These are phyloP conservation scores for Cecropterus lyciades DNA, from an alignment of 1,140 invertebrate species.

Conservation along the genomic window DNA sequence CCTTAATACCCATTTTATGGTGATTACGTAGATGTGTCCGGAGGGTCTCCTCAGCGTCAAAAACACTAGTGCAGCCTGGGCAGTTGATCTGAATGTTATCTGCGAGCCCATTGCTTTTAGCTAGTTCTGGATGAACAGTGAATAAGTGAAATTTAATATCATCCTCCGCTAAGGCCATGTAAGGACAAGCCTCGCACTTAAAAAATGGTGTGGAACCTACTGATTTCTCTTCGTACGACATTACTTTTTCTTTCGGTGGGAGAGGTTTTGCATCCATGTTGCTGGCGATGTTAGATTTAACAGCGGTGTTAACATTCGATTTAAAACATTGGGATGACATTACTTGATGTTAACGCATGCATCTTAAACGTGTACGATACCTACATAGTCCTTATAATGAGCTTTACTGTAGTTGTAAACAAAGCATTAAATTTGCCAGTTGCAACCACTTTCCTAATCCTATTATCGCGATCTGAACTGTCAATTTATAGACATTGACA, in stretches of 20 bases:
- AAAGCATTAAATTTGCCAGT: neutral
- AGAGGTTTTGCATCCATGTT: constrained; percentile 56
- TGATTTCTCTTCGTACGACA: constrained; percentile 79
- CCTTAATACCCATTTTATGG: constrained; percentile 82
- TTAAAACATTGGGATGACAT: constrained; percentile 62
- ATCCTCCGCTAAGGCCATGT: constrained; percentile 77
- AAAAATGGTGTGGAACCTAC: constrained; percentile 79
- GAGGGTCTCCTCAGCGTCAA: constrained; percentile 73
- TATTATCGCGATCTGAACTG: too few species aligned
- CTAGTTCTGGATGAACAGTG: constrained; percentile 71
- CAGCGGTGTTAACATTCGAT: constrained; percentile 51
- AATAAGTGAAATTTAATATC: constrained; percentile 81
- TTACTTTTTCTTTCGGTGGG: constrained; percentile 66
- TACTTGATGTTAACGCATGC: neutral
- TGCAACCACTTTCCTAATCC: too few species aligned
- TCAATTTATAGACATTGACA: too few species aligned
- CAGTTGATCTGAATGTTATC: constrained; percentile 76
- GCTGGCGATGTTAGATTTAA: constrained; percentile 35
- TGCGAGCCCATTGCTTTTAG: constrained; percentile 72
- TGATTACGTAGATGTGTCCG: constrained; percentile 76
- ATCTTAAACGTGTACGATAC: neutral
- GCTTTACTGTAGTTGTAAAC: constrained; percentile 11
- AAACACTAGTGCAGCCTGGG: constrained; percentile 74
- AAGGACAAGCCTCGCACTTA: constrained; percentile 80
- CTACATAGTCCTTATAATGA: constrained; percentile 6